Conservation (phyloP, 2,797 vertebrate species). For the Syngnathus rostellatus region DNA sequence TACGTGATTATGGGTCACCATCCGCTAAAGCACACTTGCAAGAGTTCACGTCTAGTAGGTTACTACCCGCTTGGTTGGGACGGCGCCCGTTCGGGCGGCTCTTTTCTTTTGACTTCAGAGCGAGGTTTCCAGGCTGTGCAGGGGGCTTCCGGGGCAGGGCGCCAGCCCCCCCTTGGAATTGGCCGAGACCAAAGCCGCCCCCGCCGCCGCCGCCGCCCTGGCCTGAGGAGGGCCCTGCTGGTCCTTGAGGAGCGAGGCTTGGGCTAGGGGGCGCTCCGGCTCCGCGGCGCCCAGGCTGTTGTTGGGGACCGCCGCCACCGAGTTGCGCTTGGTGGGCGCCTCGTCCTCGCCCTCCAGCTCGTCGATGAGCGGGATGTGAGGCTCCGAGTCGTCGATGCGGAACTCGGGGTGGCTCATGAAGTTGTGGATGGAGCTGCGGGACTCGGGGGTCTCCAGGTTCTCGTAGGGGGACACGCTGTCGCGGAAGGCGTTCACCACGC, state of each 20-base stretch:
- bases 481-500: constrained; percentile 97
- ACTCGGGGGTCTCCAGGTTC: constrained; percentile 93
- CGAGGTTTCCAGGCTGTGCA: constrained; percentile 98
- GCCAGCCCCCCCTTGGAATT: constrained; percentile 62
- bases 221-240: constrained; percentile 65
- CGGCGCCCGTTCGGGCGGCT: constrained; percentile 1
- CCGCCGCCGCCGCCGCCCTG: constrained; percentile 72
- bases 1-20: constrained; percentile 17
- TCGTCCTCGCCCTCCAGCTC: constrained; percentile 89
- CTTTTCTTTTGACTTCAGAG: constrained; percentile 61
- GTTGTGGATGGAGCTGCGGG: constrained; percentile 98
- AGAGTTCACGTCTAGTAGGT: constrained; percentile 32
- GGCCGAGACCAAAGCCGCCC: constrained; percentile 54
- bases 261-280: constrained; percentile 28
- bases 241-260: constrained; percentile 75
- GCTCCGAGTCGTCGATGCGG: constrained; percentile 86
- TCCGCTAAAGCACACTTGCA: constrained; percentile 42
- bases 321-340: constrained; percentile 80
- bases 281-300: constrained; percentile 33
- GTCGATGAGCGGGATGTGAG: constrained; percentile 92
- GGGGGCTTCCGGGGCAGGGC: constrained; percentile 90
- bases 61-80: background rate
- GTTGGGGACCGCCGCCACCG: constrained; percentile 42
- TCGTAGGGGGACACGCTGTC: constrained; percentile 89
- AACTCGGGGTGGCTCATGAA: constrained; percentile 98